phyloP scores from a whole-genome alignment of 2,113 vertebrate species.

The Aptenodytes patagonicus region DNA sequence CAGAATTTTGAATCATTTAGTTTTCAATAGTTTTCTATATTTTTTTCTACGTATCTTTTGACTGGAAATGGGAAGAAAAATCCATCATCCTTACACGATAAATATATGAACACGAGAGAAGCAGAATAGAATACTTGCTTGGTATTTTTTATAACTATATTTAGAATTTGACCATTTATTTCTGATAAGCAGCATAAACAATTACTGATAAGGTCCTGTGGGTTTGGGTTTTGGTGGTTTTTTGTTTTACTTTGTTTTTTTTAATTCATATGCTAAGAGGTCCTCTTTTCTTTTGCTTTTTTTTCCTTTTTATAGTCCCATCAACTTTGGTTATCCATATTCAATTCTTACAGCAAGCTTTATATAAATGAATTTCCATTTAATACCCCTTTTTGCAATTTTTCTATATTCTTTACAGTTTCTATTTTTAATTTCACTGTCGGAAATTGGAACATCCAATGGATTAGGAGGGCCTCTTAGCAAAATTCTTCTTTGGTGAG shows the following conservation, averaged over 20 bases:
- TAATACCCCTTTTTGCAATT: not conserved
- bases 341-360: not conserved
- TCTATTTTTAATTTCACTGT: not conserved
- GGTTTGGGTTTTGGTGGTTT: fast-evolving
- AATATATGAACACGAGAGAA: not conserved
- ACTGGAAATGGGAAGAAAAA: not conserved
- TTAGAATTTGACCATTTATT: not conserved
- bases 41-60: not conserved
- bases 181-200: not conserved
- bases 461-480: not conserved
- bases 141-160: not conserved
- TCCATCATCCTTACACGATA: not conserved
- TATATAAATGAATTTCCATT: not conserved
- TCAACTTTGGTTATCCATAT: not conserved
- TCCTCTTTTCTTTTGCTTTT: not conserved
- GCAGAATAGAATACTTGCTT: not conserved
- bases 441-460: not conserved
- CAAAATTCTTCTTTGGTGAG: not conserved
- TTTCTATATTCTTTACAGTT: not conserved
- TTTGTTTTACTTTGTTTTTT: fast-evolving
- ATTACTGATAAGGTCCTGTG: not conserved
- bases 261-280: not conserved
- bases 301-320: not conserved
- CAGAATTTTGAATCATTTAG: not conserved
- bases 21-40: not conserved